These are phyloP conservation scores for Panopea generosa DNA, from an alignment of 2,888 invertebrate genomes.

Conservation along the genomic window DNA sequence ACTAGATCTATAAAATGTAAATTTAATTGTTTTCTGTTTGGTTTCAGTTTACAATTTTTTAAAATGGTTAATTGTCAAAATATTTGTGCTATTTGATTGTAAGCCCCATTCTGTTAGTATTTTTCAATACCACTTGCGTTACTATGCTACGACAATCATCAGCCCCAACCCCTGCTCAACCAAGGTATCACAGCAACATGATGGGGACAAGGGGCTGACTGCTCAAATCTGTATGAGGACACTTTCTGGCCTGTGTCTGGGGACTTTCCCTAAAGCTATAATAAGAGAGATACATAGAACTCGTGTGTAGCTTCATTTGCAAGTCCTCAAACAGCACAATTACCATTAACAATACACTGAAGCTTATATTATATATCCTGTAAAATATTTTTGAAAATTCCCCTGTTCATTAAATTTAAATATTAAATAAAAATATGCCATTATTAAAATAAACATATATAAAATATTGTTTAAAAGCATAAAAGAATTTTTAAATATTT, in stretches of 20 bases:
- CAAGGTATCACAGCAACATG: constrained; percentile 69
- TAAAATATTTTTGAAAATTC: too few relatives aligned
- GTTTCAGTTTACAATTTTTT: too few relatives aligned
- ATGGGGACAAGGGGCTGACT: constrained; percentile 48
- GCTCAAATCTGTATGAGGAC: constrained; percentile 43
- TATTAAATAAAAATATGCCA: too few relatives aligned
- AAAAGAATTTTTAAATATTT: too few relatives aligned
- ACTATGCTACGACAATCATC: constrained; percentile 77
- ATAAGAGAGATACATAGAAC: constrained; percentile 45
- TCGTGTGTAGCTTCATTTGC: constrained; percentile 68
- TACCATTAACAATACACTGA: too few relatives aligned
- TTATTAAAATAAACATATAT: too few relatives aligned
- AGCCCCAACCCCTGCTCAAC: constrained; percentile 71
- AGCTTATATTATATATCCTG: too few relatives aligned
- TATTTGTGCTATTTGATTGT: constrained; percentile 21
- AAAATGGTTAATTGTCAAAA: neutral
- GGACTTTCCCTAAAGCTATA: constrained; percentile 78
- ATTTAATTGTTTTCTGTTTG: too few relatives aligned
- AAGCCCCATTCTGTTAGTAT: constrained; percentile 78
- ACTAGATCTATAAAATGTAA: too few relatives aligned
- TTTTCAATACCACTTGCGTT: constrained; percentile 73
- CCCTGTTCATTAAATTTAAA: too few relatives aligned
- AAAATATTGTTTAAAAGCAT: too few relatives aligned
- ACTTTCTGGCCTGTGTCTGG: constrained; percentile 78
- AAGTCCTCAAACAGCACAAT: constrained; percentile 4